phyloP scores from a whole-genome alignment of 2,797 vertebrate genomes.

The Scyliorhinus canicula region DNA sequence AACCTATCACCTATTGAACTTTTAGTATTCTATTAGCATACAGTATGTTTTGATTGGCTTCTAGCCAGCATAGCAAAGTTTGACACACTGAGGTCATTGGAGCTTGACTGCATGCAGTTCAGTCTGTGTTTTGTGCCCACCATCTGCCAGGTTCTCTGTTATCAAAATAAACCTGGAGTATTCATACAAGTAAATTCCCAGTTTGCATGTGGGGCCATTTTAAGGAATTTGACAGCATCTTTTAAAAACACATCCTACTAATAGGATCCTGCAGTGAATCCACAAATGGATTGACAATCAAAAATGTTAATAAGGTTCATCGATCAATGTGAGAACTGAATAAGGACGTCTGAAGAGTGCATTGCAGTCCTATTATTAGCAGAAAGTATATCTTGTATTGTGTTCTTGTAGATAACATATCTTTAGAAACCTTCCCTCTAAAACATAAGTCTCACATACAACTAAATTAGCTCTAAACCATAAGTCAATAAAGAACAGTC shows the following conservation, averaged over 20 bases:
- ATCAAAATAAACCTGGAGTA: background rate
- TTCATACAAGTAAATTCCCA: background rate
- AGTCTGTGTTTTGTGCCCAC: background rate
- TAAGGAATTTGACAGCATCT: background rate
- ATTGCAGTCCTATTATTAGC: background rate
- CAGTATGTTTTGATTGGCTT: conserved; percentile 3
- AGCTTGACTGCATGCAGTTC: background rate
- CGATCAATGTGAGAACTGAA: background rate
- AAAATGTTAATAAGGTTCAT: background rate
- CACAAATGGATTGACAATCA: background rate
- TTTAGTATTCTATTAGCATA: background rate
- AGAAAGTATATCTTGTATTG: background rate
- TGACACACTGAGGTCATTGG: background rate
- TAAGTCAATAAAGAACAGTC: background rate
- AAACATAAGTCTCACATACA: background rate
- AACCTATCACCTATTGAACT: background rate
- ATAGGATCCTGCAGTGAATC: background rate
- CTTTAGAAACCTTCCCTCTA: background rate
- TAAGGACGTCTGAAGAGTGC: background rate
- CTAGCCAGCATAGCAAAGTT: background rate
- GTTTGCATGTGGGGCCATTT: background rate
- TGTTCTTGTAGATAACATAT: background rate
- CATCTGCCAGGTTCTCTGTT: background rate
- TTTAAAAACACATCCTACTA: background rate
- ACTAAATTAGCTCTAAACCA: background rate